Evolutionary conservation across 2,113 vertebrate species (phyloP).

Genomic region (Dolichotis patagonum): DNA sequence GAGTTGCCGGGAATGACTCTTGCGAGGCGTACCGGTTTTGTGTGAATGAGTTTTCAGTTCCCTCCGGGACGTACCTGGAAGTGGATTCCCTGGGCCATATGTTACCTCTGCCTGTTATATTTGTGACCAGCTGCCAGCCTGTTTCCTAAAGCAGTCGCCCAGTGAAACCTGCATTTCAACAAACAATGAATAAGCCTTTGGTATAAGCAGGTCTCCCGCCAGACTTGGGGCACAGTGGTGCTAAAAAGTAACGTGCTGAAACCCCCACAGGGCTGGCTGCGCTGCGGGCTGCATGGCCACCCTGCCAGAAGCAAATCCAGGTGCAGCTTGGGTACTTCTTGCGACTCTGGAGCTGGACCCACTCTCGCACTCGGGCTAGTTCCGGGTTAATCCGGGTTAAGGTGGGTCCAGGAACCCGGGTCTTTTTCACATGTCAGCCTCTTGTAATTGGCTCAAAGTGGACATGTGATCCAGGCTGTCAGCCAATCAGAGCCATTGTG

Average conservation of each 20-base stretch:
- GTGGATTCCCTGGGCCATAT: neutral
- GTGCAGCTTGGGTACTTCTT: neutral
- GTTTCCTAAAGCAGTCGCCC: neutral
- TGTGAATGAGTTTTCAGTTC: neutral
- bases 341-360: neutral
- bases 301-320: neutral
- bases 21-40: neutral
- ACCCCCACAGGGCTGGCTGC: neutral
- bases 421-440: neutral
- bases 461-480: neutral
- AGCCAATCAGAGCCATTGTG: neutral
- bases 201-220: neutral
- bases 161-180: constrained; percentile 18
- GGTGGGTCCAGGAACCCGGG: neutral
- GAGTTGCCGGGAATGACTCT: neutral
- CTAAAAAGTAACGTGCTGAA: neutral
- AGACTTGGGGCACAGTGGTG: neutral
- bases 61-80: neutral
- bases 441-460: neutral
- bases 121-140: neutral
- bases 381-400: neutral
- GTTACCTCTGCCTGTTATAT: neutral
- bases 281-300: neutral
- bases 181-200: neutral
- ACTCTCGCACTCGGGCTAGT: neutral